These are phyloP conservation scores for rat (Rattus norvegicus) DNA, from an alignment of 2,113 vertebrate genomes.

Conservation along the genomic window DNA sequence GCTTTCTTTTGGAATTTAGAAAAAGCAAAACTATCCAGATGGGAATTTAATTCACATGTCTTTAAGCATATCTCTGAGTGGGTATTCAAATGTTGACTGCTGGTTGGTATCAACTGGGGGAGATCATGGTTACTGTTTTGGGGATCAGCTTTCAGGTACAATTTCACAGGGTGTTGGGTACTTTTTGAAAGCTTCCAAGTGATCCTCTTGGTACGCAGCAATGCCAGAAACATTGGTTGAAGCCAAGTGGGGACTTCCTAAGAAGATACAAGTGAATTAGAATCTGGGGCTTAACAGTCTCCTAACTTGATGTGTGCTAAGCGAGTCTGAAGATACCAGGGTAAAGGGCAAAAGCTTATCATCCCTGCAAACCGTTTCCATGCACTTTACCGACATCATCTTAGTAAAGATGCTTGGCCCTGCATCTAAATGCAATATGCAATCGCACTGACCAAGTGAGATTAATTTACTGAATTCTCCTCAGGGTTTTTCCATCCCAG, in stretches of 20 bases:
- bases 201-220: not conserved
- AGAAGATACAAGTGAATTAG: not conserved
- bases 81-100: not conserved
- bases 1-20: slow-evolving; percentile 33
- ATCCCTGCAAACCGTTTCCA: not conserved
- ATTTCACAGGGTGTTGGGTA: not conserved
- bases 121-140: not conserved
- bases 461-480: not conserved
- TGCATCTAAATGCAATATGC: slow-evolving; percentile 2
- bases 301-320: not conserved
- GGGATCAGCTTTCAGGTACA: not conserved
- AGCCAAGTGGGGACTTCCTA: not conserved
- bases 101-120: not conserved
- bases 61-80: slow-evolving; percentile 19
- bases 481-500: not conserved
- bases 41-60: not conserved
- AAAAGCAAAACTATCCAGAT: not conserved
- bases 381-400: not conserved
- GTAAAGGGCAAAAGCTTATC: slow-evolving; percentile 4
- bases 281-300: not conserved
- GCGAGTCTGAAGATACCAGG: not conserved
- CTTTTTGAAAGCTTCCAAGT: slow-evolving; percentile 32
- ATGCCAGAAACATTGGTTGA: not conserved
- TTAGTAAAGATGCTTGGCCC: slow-evolving; percentile 24
- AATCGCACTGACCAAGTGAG: not conserved